Conservation (phyloP, 2,113 vertebrate species). For the Anolis carolinensis region DNA sequence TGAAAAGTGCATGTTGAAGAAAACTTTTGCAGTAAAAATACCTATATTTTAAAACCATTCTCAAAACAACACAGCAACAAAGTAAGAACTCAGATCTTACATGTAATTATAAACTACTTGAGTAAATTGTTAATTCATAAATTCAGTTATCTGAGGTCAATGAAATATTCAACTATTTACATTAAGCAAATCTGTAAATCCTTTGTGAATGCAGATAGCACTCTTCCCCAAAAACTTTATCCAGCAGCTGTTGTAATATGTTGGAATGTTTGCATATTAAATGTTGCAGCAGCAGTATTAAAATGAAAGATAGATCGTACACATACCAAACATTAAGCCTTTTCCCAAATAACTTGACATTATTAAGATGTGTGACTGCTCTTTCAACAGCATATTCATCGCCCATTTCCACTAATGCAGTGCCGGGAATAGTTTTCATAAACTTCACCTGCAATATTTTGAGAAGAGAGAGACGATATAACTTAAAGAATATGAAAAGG, state of each 20-base stretch:
- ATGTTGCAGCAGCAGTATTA: background rate
- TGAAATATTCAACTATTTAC: slow-evolving; percentile 5
- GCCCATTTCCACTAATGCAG: slow-evolving; percentile 95
- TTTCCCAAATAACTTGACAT: slow-evolving; percentile 95
- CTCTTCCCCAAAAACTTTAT: background rate
- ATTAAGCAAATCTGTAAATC: background rate
- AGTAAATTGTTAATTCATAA: background rate
- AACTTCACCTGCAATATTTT: slow-evolving; percentile 86
- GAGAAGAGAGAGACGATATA: background rate
- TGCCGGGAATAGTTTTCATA: slow-evolving; percentile 98
- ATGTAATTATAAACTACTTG: background rate
- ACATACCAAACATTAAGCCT: slow-evolving; percentile 95
- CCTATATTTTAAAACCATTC: background rate
- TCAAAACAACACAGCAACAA: background rate
- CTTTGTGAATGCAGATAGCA: background rate
- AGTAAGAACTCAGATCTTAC: slow-evolving; percentile 1
- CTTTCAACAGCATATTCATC: slow-evolving; percentile 97
- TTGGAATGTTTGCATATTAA: background rate
- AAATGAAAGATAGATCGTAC: slow-evolving; percentile 10
- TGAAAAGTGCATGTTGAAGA: slow-evolving; percentile 35
- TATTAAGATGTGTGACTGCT: slow-evolving; percentile 96
- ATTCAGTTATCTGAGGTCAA: background rate
- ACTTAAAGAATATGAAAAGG: background rate
- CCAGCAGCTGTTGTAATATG: background rate
- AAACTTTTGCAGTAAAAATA: background rate